Evolutionary conservation across 2,888 invertebrate species (phyloP), one percentile per base, ranked within the genome.

Genomic region (Dryomyza anilis): DNA sequence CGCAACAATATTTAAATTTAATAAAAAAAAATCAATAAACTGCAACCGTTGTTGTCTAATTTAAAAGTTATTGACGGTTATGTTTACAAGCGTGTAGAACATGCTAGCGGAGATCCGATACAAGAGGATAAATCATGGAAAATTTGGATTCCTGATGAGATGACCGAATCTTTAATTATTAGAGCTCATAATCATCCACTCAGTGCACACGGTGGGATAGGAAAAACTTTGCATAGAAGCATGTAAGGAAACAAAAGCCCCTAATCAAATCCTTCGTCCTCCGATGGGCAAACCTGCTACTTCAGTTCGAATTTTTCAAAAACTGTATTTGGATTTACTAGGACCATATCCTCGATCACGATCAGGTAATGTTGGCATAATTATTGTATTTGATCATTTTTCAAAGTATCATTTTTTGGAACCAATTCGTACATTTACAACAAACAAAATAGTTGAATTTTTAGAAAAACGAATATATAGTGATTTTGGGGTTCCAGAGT

Each of bases 401-500:
- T 58, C 58, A 8, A 64, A 64, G 52, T 64, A 53, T 57, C 57
- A 63, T 27, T 57, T 63, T 14, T 16, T 63, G 4, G 63, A 56
- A 30, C 63, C 63, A 6, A 43, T 63, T 12, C 8, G 27, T 7
- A 50, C 10, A 21, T 30, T 30, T 23, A 30, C 61, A 36, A 39
- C 48, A 16, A n/a, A 48, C 25, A 19, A 23, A 27, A 19, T 19
- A 5, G 45, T 25, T 25, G n/a, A 36, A 4, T 39, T 46, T 19
- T 14, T 27, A 39, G 27, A 59, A 46, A 45, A 48, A 48, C 45
- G 10, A 29, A 48, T 46, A 30, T 60, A 23, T 46, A 23, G 3
- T 57, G 12, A 6, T 14, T 45, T 61, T 50, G 61, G 62, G 1
- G 43, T 53, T 10, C 45, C 62, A 4, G 52, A 61, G 14, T 39